These are phyloP conservation scores for Poecilia latipinna DNA, from an alignment of 2,113 vertebrate species.

Conservation along the genomic window DNA sequence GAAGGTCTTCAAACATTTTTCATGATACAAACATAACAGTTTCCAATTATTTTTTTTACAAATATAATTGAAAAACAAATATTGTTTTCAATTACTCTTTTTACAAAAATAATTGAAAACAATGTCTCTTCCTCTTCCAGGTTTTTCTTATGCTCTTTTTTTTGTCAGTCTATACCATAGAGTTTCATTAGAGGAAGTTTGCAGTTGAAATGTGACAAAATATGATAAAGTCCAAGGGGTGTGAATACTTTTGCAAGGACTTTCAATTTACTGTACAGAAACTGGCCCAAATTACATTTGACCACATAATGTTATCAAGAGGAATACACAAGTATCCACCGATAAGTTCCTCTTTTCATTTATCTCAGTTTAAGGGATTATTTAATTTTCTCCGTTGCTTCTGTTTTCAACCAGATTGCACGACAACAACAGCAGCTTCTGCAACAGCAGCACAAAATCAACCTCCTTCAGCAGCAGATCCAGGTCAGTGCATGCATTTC, in stretches of 20 bases:
- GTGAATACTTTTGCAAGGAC: not conserved
- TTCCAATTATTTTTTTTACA: too few relatives aligned
- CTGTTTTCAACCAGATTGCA: constrained; percentile 87
- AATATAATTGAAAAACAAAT: not conserved
- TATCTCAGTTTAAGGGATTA: not conserved
- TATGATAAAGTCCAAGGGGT: not conserved
- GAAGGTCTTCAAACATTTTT: not conserved
- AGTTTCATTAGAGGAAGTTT: not conserved
- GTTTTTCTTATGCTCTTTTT: not conserved
- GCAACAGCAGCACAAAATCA: constrained; percentile 99
- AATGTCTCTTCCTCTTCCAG: not conserved
- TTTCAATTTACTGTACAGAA: not conserved
- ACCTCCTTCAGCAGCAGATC: constrained; percentile 99
- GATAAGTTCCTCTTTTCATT: not conserved
- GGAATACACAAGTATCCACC: not conserved
- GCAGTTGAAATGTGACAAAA: not conserved
- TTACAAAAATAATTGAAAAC: too few relatives aligned
- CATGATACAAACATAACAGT: too few relatives aligned
- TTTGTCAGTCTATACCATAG: not conserved
- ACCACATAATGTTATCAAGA: not conserved
- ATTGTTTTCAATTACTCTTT: too few relatives aligned
- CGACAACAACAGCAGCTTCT: constrained; percentile 99
- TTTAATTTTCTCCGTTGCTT: constrained; percentile 19
- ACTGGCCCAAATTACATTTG: not conserved
- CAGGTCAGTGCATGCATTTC: constrained; percentile 89